A percentile compares a stretch with the other conserved stretches of the same genome.
These are phyloP conservation scores for Ctenochaetus hawaiiensis DNA, from an alignment of 2,797 vertebrate species.

Conservation along the genomic window DNA sequence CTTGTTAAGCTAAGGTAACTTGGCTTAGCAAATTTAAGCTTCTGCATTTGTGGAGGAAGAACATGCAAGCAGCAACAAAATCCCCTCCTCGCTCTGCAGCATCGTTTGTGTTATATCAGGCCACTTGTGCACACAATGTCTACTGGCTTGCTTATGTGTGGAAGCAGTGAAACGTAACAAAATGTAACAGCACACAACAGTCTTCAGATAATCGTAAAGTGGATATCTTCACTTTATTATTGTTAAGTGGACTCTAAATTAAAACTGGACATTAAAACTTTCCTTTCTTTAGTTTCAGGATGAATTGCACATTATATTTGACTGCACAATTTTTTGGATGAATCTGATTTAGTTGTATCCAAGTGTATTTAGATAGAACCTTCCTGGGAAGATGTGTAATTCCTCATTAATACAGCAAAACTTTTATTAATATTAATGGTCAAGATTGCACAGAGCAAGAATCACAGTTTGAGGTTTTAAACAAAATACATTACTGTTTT, in stretches of 20 bases:
- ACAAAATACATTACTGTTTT: neutral
- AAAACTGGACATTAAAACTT: neutral
- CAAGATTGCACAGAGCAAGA: neutral
- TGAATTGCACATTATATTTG: no score
- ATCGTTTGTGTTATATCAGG: no score
- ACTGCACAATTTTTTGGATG: no score
- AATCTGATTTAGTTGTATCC: no score
- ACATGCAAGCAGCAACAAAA: no score
- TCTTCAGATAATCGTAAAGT: neutral
- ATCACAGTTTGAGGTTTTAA: neutral
- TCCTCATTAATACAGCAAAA: neutral
- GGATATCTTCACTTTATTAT: no score
- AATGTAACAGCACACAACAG: neutral
- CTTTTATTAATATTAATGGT: neutral
- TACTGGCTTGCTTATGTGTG: no score
- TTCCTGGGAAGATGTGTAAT: neutral
- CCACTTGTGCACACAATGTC: no score
- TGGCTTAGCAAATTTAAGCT: no score
- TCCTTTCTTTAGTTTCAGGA: neutral
- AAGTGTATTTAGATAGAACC: neutral
- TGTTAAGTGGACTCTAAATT: neutral
- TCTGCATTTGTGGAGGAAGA: no score
- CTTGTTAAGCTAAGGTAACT: no score
- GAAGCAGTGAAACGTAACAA: neutral
- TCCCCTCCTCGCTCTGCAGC: no score